Evolutionary conservation across 2,113 vertebrate genomes (phyloP).

Genomic region (Pluvianellus socialis): DNA sequence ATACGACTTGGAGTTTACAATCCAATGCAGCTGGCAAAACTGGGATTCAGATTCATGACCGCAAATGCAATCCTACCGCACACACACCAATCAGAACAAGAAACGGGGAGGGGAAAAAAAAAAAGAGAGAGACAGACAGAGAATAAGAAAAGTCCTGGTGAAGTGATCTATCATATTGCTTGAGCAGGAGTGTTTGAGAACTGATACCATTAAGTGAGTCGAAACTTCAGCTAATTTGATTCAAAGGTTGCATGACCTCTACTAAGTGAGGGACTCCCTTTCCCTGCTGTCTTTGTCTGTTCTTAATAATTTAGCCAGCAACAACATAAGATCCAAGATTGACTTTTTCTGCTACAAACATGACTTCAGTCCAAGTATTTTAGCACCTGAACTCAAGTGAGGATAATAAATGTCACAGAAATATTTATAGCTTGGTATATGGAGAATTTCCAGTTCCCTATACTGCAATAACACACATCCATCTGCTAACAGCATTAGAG

Average conservation of each 20-base stretch:
- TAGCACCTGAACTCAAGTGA: slow-evolving; percentile 94
- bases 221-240: slow-evolving; percentile 74
- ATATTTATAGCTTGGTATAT: slow-evolving; percentile 94
- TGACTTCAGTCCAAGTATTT: slow-evolving; percentile 85
- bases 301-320: slow-evolving; percentile 75
- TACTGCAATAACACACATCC: slow-evolving; percentile 85
- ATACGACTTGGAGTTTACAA: slow-evolving; percentile 69
- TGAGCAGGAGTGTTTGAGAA: slow-evolving; percentile 55
- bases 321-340: slow-evolving; percentile 68
- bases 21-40: slow-evolving; percentile 65
- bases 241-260: slow-evolving; percentile 74
- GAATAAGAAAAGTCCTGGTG: slow-evolving; percentile 25
- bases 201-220: slow-evolving; percentile 54
- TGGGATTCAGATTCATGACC: slow-evolving; percentile 64
- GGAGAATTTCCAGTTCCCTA: slow-evolving; percentile 92
- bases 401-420: slow-evolving; percentile 92
- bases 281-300: slow-evolving; percentile 64
- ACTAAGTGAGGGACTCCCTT: slow-evolving; percentile 69
- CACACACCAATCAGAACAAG: not conserved
- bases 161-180: slow-evolving; percentile 74
- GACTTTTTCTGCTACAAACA: slow-evolving; percentile 74
- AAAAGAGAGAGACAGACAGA: not conserved
- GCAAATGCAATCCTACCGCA: slow-evolving; percentile 50
- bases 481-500: slow-evolving; percentile 92
- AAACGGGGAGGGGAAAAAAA: not conserved